Conservation (phyloP, 2,888 invertebrate species). For the Mayetiola destructor region DNA sequence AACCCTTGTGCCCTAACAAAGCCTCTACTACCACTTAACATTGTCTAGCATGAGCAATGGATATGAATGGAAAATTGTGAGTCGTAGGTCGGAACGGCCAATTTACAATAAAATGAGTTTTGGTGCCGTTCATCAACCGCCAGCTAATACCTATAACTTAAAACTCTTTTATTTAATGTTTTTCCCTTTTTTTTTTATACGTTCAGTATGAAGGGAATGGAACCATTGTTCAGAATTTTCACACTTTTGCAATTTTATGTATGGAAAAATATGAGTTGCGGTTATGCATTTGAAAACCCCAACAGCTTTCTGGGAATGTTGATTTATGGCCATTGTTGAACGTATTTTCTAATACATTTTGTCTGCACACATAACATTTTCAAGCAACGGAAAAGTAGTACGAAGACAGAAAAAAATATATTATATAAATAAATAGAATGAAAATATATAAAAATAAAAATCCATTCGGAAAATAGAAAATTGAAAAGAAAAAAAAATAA, state of each 20-base stretch:
- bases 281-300: constrained; percentile 11
- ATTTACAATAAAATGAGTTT: constrained; percentile 2
- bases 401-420: neutral
- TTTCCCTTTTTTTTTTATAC: neutral
- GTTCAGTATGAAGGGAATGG: too few species aligned
- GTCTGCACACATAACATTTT: neutral
- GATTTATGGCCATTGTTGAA: constrained; percentile 14
- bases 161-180: neutral
- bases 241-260: neutral
- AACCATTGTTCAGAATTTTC: too few species aligned
- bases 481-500: neutral
- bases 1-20: too few species aligned
- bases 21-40: constrained; percentile 1
- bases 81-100: too few species aligned
- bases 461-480: too few species aligned
- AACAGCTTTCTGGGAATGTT: constrained; percentile 15
- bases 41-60: too few species aligned
- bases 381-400: neutral
- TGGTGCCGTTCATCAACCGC: neutral
- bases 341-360: neutral
- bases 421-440: neutral
- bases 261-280: constrained; percentile 3
- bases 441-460: neutral
- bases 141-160: neutral
- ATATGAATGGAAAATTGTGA: too few species aligned